These are phyloP conservation scores for Enteromius afrohamiltoni DNA, from an alignment of 2,797 vertebrate species.

Conservation along the genomic window DNA sequence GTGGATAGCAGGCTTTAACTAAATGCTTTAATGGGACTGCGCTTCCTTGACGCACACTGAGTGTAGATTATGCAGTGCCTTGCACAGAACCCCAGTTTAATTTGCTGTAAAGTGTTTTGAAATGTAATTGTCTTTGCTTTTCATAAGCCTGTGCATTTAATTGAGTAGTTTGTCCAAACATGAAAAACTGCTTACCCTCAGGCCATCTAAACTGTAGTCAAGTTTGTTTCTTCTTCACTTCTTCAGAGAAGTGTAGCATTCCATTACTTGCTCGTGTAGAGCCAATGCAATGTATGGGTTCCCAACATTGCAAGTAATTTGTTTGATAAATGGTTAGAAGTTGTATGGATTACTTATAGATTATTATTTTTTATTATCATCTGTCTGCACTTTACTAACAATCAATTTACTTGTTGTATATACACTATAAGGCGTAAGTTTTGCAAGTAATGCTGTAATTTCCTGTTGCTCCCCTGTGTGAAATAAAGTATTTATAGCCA, in stretches of 20 bases:
- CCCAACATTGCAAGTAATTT: neutral
- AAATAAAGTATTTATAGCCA: neutral
- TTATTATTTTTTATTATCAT: neutral
- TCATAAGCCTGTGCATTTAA: neutral
- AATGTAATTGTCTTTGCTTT: neutral
- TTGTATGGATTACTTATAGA: neutral
- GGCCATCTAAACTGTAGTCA: neutral
- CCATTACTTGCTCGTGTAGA: neutral
- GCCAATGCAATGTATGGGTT: neutral
- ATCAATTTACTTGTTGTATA: neutral
- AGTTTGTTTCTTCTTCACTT: neutral
- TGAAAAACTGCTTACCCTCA: neutral
- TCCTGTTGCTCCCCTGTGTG: neutral
- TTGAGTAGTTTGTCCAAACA: neutral
- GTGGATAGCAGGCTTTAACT: neutral
- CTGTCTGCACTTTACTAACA: neutral
- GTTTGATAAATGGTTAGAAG: neutral
- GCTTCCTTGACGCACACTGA: neutral
- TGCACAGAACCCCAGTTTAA: neutral
- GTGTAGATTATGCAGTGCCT: neutral
- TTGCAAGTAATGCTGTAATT: neutral
- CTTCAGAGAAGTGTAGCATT: neutral
- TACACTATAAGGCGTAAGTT: neutral
- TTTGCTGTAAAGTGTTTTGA: neutral
- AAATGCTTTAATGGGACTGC: neutral